phyloP scores from a whole-genome alignment of 2,888 invertebrate species.

The Drosophila anomalata region DNA sequence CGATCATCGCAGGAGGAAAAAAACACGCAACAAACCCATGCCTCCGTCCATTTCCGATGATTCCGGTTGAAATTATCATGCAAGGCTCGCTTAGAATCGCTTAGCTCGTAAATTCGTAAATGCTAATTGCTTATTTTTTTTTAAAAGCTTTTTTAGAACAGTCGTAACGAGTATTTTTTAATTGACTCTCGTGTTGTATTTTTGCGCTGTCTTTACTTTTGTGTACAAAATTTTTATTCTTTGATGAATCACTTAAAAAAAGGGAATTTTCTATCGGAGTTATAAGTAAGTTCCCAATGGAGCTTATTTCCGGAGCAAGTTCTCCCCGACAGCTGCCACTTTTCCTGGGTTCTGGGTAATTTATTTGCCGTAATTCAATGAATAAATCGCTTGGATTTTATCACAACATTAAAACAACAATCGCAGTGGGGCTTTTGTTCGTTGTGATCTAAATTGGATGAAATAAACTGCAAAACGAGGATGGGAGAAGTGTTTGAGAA shows the following conservation, averaged over 20 bases:
- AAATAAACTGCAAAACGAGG: slow-evolving; percentile 26
- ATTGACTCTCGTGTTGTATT: slow-evolving; percentile 1
- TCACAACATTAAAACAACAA: slow-evolving; percentile 39
- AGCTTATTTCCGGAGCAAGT: slow-evolving; percentile 45
- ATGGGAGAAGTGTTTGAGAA: slow-evolving; percentile 28
- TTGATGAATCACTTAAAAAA: not conserved
- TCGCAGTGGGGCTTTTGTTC: slow-evolving; percentile 19
- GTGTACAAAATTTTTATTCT: not conserved
- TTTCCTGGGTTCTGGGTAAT: slow-evolving; percentile 24
- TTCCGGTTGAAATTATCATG: slow-evolving; percentile 56
- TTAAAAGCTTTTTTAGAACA: slow-evolving; percentile 21
- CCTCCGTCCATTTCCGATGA: slow-evolving; percentile 34
- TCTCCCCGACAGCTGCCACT: slow-evolving; percentile 33
- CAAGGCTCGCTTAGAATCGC: slow-evolving; percentile 53
- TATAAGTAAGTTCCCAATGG: slow-evolving; percentile 2
- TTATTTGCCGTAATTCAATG: slow-evolving; percentile 49
- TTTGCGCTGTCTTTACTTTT: slow-evolving; percentile 16
- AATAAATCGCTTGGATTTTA: slow-evolving; percentile 45
- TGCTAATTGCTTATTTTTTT: slow-evolving; percentile 44
- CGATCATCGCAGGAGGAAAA: slow-evolving; percentile 28
- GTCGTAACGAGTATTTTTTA: slow-evolving; percentile 44
- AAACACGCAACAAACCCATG: slow-evolving; percentile 68
- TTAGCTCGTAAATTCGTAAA: slow-evolving; percentile 45
- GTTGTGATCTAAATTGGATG: slow-evolving; percentile 32
- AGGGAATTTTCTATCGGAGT: not conserved